A percentile compares a stretch with the other conserved stretches of the same genome.
Conservation (phyloP, 2,797 vertebrate species). For the Sciurus carolinensis region DNA sequence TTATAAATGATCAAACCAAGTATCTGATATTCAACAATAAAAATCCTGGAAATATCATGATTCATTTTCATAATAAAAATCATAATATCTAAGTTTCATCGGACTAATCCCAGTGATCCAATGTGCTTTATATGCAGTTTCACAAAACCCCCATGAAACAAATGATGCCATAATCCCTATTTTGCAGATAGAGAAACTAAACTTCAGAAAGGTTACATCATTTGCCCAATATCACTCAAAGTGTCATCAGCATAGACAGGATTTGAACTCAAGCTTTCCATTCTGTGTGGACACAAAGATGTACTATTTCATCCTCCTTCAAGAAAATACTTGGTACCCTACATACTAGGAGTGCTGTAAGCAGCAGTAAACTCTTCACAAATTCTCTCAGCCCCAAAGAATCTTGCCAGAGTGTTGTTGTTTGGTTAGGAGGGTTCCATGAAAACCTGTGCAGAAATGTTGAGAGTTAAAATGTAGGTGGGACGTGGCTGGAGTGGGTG, state of each 20-base stretch:
- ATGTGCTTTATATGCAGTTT: slow-evolving; percentile 34
- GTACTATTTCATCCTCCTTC: background rate
- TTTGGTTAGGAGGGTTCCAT: too few relatives aligned
- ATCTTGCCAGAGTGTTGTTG: background rate
- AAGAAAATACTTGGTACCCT: background rate
- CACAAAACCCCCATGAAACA: background rate
- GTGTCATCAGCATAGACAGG: background rate
- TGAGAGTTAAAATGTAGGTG: too few relatives aligned
- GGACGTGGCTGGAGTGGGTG: too few relatives aligned
- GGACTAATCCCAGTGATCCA: background rate
- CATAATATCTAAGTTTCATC: background rate
- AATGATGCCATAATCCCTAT: background rate
- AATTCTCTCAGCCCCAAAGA: background rate
- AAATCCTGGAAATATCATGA: background rate
- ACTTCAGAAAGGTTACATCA: background rate
- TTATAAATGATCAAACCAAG: background rate
- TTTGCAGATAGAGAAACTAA: background rate
- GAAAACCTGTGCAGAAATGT: too few relatives aligned
- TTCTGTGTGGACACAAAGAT: background rate
- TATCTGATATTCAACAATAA: background rate
- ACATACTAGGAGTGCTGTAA: background rate
- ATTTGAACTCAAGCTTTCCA: background rate
- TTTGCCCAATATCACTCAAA: background rate
- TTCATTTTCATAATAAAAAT: background rate
- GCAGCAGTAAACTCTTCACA: background rate